phyloP scores from a whole-genome alignment of 2,113 vertebrate species.

The Chaenocephalus aceratus region DNA sequence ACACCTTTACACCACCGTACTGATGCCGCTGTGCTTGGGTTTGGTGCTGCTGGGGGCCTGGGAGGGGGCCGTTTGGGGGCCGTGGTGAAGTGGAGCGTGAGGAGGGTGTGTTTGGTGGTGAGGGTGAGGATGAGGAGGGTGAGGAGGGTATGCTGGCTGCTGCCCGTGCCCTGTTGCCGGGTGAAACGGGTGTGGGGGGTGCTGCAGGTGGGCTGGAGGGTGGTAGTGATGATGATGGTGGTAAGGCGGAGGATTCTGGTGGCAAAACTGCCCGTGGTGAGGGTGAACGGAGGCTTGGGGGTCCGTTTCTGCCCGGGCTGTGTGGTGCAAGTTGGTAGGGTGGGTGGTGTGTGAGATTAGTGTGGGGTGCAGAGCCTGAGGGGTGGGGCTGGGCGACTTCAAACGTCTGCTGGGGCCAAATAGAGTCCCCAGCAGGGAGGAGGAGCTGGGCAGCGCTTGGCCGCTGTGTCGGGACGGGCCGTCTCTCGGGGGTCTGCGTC shows the following conservation, averaged over 20 bases:
- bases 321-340: constrained; percentile 85
- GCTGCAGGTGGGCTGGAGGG: constrained; percentile 90
- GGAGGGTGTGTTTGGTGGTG: constrained; percentile 56
- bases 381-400: constrained; percentile 85
- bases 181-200: constrained; percentile 87
- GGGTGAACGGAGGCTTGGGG: constrained; percentile 80
- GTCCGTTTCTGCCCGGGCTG: constrained; percentile 83
- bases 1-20: constrained; percentile 90
- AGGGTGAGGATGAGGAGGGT: constrained; percentile 66
- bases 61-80: constrained; percentile 74
- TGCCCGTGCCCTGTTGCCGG: constrained; percentile 78
- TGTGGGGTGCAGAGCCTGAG: constrained; percentile 84
- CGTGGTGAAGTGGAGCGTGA: constrained; percentile 87
- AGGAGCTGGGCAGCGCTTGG: constrained; percentile 92
- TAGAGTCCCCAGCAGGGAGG: constrained; percentile 94
- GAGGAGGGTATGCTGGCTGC: constrained; percentile 76
- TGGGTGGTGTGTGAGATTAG: constrained; percentile 85
- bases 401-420: constrained; percentile 92
- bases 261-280: constrained; percentile 91
- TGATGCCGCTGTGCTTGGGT: constrained; percentile 97
- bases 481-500: constrained; percentile 92
- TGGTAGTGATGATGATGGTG: constrained; percentile 97
- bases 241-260: constrained; percentile 94
- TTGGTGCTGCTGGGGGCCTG: constrained; percentile 85
- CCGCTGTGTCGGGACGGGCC: constrained; percentile 93